phyloP scores from a whole-genome alignment of 1,140 invertebrate species.

The Zophobas atratus region DNA sequence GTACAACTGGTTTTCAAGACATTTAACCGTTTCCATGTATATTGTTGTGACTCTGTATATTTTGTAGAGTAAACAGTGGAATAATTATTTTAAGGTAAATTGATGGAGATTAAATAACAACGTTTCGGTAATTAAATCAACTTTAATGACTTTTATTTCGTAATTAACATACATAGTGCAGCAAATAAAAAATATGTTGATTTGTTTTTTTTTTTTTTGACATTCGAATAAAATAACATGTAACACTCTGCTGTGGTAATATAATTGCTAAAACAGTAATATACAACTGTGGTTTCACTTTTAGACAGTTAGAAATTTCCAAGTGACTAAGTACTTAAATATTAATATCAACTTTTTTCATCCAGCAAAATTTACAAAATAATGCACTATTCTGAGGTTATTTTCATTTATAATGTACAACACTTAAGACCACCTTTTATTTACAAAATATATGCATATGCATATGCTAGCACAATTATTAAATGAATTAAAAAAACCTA shows the following conservation, averaged over 20 bases:
- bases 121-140: neutral
- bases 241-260: slow-evolving; percentile 29
- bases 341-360: slow-evolving; percentile 39
- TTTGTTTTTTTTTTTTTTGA: slow-evolving; percentile 43
- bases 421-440: slow-evolving; percentile 55
- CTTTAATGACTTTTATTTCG: slow-evolving; percentile 53
- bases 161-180: slow-evolving; percentile 59
- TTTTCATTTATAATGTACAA: slow-evolving; percentile 55
- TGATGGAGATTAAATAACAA: neutral
- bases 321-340: slow-evolving; percentile 32
- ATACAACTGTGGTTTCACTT: slow-evolving; percentile 34
- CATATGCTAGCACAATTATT: slow-evolving; percentile 27
- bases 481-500: slow-evolving; percentile 41
- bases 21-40: no score
- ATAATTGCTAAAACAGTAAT: slow-evolving; percentile 41
- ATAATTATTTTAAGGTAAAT: neutral
- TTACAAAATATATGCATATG: slow-evolving; percentile 51
- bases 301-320: slow-evolving; percentile 22
- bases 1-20: no score
- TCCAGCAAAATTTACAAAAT: slow-evolving; percentile 53
- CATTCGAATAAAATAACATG: slow-evolving; percentile 43
- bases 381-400: slow-evolving; percentile 58
- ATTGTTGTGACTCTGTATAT: no score
- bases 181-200: slow-evolving; percentile 41
- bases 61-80: slow-evolving; percentile 13